Evolutionary conservation across 2,113 vertebrate genomes (phyloP).

Genomic region (Macroglossus sobrinus): DNA sequence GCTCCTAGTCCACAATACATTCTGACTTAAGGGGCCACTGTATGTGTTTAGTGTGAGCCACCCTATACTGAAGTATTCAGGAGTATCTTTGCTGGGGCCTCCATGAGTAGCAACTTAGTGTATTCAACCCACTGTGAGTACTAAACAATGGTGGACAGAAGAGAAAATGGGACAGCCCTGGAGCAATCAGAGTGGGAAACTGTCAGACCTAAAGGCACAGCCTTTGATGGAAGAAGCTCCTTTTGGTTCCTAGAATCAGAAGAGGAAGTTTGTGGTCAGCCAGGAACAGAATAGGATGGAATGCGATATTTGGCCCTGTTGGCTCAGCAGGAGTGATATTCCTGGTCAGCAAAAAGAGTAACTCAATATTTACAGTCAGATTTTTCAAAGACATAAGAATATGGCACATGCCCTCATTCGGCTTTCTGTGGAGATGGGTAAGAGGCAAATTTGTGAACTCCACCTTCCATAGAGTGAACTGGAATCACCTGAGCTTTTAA

Average conservation of each 20-base stretch:
- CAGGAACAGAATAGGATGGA: not conserved
- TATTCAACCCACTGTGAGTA: not conserved
- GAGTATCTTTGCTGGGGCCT: not conserved
- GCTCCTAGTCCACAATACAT: not conserved
- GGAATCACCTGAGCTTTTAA: not conserved
- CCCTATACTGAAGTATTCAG: not conserved
- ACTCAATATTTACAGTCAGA: not conserved
- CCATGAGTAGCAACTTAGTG: not conserved
- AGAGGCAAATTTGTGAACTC: not conserved
- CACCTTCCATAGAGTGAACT: not conserved
- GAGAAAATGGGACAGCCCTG: not conserved
- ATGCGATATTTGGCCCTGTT: not conserved
- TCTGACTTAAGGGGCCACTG: not conserved
- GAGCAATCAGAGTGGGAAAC: not conserved
- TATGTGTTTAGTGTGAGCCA: not conserved
- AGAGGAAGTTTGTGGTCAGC: not conserved
- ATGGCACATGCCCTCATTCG: not conserved
- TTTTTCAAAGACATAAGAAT: not conserved
- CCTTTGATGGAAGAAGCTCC: not conserved
- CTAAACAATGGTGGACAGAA: not conserved
- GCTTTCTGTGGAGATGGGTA: not conserved
- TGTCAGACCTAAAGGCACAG: not conserved
- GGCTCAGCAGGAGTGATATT: not conserved
- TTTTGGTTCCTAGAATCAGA: not conserved
- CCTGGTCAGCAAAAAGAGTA: not conserved